These are phyloP conservation scores for Ceratina calcarata DNA, from an alignment of 1,140 invertebrate species.

Conservation along the genomic window DNA sequence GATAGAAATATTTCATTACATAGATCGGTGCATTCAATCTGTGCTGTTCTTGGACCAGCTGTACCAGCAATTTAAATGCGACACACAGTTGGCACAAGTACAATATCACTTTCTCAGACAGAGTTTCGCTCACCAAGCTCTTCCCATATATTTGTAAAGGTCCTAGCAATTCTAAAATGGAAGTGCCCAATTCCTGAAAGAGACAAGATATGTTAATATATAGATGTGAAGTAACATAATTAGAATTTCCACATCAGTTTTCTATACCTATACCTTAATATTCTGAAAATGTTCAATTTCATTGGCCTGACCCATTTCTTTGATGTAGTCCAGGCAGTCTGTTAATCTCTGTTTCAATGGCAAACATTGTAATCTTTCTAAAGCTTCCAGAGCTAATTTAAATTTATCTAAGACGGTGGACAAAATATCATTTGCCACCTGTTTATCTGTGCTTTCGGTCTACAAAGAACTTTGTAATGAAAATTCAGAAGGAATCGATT, in stretches of 20 bases:
- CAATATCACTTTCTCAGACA: slow-evolving; percentile 71
- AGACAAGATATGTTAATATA: slow-evolving; percentile 5
- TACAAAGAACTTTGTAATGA: slow-evolving; percentile 37
- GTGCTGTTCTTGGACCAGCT: slow-evolving; percentile 74
- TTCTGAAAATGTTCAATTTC: slow-evolving; percentile 77
- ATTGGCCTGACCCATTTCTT: slow-evolving; percentile 73
- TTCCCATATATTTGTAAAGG: slow-evolving; percentile 72
- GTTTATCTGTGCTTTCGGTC: slow-evolving; percentile 34
- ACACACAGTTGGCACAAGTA: slow-evolving; percentile 73
- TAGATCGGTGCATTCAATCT: slow-evolving; percentile 71
- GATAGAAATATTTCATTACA: slow-evolving; percentile 66
- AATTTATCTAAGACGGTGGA: slow-evolving; percentile 65
- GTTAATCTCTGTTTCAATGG: slow-evolving; percentile 73
- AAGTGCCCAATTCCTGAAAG: slow-evolving; percentile 73
- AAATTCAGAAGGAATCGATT: background rate
- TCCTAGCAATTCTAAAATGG: slow-evolving; percentile 72
- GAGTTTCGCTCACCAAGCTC: slow-evolving; percentile 66
- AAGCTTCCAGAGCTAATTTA: slow-evolving; percentile 59
- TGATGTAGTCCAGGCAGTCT: slow-evolving; percentile 73
- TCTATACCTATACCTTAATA: slow-evolving; percentile 76
- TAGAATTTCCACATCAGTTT: background rate
- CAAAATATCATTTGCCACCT: slow-evolving; percentile 51
- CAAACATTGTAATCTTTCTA: slow-evolving; percentile 73
- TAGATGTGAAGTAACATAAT: background rate
- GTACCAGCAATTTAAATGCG: slow-evolving; percentile 71